Conservation (phyloP, 2,888 invertebrate species). For the Anodontia alba region DNA sequence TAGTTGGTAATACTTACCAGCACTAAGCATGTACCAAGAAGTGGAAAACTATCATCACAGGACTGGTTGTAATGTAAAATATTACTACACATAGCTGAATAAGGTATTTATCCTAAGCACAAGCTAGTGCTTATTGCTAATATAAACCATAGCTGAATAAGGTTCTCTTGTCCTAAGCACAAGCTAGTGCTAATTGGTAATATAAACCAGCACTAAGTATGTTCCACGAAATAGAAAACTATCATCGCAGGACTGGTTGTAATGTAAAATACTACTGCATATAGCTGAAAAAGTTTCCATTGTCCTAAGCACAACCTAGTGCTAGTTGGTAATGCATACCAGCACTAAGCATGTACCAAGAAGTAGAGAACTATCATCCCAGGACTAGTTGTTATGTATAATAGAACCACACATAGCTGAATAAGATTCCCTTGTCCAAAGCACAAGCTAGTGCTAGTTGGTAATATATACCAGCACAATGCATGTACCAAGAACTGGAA, state of each 20-base stretch:
- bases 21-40: background rate
- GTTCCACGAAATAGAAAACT: background rate
- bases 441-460: background rate
- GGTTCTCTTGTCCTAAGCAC: background rate
- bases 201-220: background rate
- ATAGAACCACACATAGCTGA: too few species aligned
- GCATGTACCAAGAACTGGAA: too few species aligned
- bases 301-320: background rate
- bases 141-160: background rate
- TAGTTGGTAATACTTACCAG: background rate
- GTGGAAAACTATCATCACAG: too few species aligned
- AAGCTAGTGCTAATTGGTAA: background rate
- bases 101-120: background rate
- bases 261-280: background rate
- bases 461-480: background rate
- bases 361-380: background rate
- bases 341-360: background rate
- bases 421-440: background rate
- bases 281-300: background rate
- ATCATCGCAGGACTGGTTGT: background rate
- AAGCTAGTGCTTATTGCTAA: background rate
- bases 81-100: too few species aligned
- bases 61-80: too few species aligned
- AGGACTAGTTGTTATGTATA: too few species aligned
- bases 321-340: background rate